Evolutionary conservation across 2,113 vertebrate genomes (phyloP), one percentile per base, ranked within the genome.

Genomic region (Nycticryphes semicollaris): DNA sequence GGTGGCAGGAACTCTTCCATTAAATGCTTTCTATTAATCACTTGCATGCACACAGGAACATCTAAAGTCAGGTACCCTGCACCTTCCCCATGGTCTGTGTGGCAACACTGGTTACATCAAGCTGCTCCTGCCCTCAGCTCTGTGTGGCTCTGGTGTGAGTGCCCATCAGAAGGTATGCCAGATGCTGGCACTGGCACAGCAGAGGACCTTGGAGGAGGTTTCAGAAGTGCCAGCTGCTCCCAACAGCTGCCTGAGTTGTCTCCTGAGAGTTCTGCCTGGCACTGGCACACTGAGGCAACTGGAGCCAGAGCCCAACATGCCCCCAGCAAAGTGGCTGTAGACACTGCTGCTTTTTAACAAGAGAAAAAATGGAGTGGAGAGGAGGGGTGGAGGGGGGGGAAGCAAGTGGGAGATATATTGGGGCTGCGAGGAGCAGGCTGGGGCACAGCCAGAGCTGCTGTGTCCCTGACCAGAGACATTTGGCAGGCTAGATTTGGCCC

Each of bases 251-350:
- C 6, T 8, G 4, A 3, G 3, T 8, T 17, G 10, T 22, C 43
- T 82, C 35, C 27, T 0, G 5, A 33, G 24, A 4, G 8, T 1
- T 63, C 87, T 2, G 4, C 39, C 62, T 8, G 33, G 67, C 60
- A 10, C 1, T 1, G 5, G 33, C 81, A 4, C 5, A 0, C 41
- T 3, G 0, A 3, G 30, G 4, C 3, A 3, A 9, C 17, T 1
- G 39, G 7, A 59, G 4, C 31, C 85, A 31, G 45, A 51, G 51
- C 45, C 62, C 56, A 10, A 0, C 22, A 1, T 3, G 10, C 37
- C 69, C 17, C 17, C 31, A 3, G 1, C 53, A 4, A 3, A 43
- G 47, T 1, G 3, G 22, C 39, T 1, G 1, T 2, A 2, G 50
- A 15, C 2, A 6, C n/a, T 41, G 41, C 31, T 48, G 43, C 6